These are phyloP conservation scores for Polydrusus tereticollis DNA, from an alignment of 2,888 invertebrate genomes.

Conservation along the genomic window DNA sequence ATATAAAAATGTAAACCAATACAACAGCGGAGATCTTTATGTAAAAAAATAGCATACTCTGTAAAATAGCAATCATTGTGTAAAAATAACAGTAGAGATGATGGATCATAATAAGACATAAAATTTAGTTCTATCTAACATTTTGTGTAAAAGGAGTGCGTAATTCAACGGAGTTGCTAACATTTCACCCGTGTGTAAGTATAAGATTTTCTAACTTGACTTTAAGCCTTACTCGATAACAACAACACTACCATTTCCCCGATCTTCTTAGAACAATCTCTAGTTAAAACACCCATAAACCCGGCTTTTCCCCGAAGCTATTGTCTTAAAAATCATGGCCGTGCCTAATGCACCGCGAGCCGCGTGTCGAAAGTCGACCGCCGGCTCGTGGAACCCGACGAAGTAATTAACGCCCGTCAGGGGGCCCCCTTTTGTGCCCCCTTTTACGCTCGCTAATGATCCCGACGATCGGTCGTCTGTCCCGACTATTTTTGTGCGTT, in stretches of 20 bases:
- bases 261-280: background rate
- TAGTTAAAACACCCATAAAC: constrained; percentile 9
- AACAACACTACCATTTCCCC: background rate
- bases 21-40: no score
- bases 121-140: no score
- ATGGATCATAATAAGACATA: no score
- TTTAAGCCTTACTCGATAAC: no score
- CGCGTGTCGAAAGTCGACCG: constrained; percentile 42
- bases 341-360: constrained; percentile 36
- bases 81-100: no score
- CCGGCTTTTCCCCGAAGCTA: constrained; percentile 37
- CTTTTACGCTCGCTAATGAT: constrained; percentile 35
- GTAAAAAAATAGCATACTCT: no score
- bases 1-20: no score
- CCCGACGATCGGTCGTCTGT: constrained; percentile 23
- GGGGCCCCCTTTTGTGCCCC: constrained; percentile 37
- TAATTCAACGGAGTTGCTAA: no score
- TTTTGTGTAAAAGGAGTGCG: no score
- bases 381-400: constrained; percentile 30
- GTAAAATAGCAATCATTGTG: no score
- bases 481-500: constrained; percentile 7
- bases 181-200: no score
- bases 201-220: no score
- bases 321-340: constrained; percentile 44
- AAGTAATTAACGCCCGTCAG: constrained; percentile 43